Percentiles rank a stretch among this genome's conserved stretches.
These are phyloP conservation scores for Panorpa germanica DNA, from an alignment of 2,888 invertebrate genomes.

Conservation along the genomic window DNA sequence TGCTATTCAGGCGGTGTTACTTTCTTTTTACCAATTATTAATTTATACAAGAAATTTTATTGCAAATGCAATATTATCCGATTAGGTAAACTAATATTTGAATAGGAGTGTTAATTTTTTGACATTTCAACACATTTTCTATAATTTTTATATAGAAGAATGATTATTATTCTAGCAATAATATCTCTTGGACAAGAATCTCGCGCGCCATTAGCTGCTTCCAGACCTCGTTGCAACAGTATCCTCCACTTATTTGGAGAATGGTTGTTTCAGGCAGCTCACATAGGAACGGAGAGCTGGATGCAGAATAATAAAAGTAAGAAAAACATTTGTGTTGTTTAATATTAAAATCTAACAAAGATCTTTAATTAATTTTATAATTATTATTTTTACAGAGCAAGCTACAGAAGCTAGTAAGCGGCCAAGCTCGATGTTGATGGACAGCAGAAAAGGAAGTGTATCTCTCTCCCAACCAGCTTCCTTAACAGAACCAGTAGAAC, in stretches of 20 bases:
- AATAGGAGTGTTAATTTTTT: conserved; percentile 9
- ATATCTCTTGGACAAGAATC: conserved; percentile 37
- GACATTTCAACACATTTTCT: background rate
- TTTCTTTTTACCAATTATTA: background rate
- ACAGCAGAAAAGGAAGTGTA: conserved; percentile 31
- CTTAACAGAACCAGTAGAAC: conserved; percentile 41
- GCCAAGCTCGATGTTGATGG: conserved; percentile 45
- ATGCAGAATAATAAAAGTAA: conserved; percentile 32
- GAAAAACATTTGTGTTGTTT: conserved; percentile 11
- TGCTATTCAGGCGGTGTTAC: conserved; percentile 2
- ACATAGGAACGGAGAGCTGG: conserved; percentile 61
- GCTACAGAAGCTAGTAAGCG: conserved; percentile 33
- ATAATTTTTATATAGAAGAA: conserved; percentile 1
- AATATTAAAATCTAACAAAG: background rate
- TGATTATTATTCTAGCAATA: conserved; percentile 29
- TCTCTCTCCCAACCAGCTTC: conserved; percentile 43
- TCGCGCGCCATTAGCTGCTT: conserved; percentile 47
- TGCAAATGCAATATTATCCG: conserved; percentile 7
- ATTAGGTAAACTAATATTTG: conserved; percentile 5
- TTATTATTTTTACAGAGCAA: conserved; percentile 18
- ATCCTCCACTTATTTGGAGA: conserved; percentile 89
- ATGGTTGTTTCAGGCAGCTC: conserved; percentile 91
- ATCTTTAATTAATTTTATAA: conserved; percentile 8
- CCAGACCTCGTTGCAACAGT: conserved; percentile 84
- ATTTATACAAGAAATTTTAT: background rate